Evolutionary conservation across 2,888 invertebrate genomes (phyloP).

Genomic region (Oscheius sp.): DNA sequence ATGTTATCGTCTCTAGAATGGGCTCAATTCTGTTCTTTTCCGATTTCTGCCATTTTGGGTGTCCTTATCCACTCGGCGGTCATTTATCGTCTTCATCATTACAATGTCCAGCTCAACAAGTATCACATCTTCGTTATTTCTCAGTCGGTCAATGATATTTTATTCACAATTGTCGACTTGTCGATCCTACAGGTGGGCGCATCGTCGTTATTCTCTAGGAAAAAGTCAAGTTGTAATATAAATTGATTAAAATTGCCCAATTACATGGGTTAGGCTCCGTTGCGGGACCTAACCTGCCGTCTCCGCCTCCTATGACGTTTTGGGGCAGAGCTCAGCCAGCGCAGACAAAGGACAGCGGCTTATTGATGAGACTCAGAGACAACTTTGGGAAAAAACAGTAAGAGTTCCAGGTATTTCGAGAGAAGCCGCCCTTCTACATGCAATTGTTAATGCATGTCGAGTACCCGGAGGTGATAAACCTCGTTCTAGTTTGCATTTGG

Average conservation of each 20-base stretch:
- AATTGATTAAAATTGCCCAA: too few species aligned
- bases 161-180: conserved; percentile 15
- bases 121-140: conserved; percentile 17
- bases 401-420: conserved; percentile 17
- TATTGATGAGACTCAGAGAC: not conserved
- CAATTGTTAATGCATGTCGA: conserved; percentile 14
- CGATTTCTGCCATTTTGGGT: conserved; percentile 1
- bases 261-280: too few species aligned
- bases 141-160: conserved; percentile 20
- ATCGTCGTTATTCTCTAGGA: not conserved
- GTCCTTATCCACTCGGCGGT: not conserved
- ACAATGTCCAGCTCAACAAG: conserved; percentile 1
- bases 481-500: conserved; percentile 8
- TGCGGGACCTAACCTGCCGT: too few species aligned
- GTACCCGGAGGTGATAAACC: not conserved
- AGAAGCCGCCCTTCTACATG: conserved; percentile 7
- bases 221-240: not conserved
- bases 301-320: too few species aligned
- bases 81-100: conserved; percentile 8
- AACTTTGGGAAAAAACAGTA: not conserved
- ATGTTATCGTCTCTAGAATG: not conserved
- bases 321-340: too few species aligned
- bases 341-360: too few species aligned
- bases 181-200: conserved; percentile 4
- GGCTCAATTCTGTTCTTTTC: conserved; percentile 18